Evolutionary conservation across 2,888 invertebrate species (phyloP).

Genomic region (Dolichomitus sp.): DNA sequence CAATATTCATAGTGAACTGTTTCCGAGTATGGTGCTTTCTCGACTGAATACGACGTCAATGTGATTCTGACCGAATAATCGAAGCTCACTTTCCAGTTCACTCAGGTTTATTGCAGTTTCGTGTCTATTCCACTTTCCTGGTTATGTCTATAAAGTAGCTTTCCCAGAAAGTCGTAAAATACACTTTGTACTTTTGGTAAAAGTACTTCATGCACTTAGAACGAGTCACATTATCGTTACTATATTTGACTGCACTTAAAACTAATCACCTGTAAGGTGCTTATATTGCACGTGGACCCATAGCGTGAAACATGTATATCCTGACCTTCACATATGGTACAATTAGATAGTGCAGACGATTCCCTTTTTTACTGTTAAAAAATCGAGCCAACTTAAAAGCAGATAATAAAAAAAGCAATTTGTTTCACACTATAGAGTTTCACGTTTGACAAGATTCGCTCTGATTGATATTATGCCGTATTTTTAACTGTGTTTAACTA

Average conservation of each 20-base stretch:
- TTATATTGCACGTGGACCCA: no score
- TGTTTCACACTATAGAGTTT: no score
- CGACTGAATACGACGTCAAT: constrained; percentile 5
- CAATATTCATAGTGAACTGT: constrained; percentile 17
- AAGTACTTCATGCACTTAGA: not conserved
- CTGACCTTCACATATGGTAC: no score
- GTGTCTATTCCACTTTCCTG: not conserved
- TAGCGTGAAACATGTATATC: no score
- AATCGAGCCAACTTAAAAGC: no score
- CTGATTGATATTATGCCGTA: no score
- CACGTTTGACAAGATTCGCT: no score
- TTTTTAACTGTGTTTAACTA: no score
- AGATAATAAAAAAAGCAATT: no score
- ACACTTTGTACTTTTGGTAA: not conserved
- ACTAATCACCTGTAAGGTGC: no score
- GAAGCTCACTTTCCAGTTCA: not conserved
- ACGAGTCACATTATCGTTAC: not conserved
- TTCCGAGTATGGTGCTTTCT: not conserved
- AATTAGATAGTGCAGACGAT: no score
- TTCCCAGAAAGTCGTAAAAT: not conserved
- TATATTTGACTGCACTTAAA: not conserved
- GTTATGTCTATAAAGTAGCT: not conserved
- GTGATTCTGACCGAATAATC: constrained; percentile 2
- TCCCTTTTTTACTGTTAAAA: no score
- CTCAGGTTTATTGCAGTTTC: constrained; percentile 18